Conservation (phyloP, 2,888 invertebrate genomes). For the Calameuta idolon region DNA sequence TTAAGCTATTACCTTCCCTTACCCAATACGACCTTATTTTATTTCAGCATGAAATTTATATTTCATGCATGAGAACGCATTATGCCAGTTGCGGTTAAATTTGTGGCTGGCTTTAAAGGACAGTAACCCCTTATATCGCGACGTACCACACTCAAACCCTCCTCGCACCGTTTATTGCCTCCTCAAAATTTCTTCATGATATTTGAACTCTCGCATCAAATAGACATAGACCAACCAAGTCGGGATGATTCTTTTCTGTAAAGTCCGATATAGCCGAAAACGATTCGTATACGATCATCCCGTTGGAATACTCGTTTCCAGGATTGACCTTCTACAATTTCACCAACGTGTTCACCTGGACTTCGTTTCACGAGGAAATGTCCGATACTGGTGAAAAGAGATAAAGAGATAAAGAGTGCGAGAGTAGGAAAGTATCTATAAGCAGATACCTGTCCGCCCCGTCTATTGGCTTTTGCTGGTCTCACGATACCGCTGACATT, state of each 20-base stretch:
- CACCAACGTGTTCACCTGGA: background rate
- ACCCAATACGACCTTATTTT: conserved; percentile 13
- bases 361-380: background rate
- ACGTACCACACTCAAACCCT: background rate
- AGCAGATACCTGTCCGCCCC: conserved; percentile 26
- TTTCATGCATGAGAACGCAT: conserved; percentile 10
- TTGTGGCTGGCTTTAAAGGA: background rate
- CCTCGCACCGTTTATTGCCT: background rate
- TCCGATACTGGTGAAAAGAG: background rate
- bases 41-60: conserved; percentile 9
- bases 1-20: background rate
- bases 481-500: conserved; percentile 42
- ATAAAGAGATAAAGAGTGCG: background rate
- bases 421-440: background rate
- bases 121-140: background rate
- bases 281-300: background rate
- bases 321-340: background rate
- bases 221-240: background rate
- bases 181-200: background rate
- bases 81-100: background rate
- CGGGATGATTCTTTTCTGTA: background rate
- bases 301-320: background rate
- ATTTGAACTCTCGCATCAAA: background rate
- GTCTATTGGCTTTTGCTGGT: conserved; percentile 35
- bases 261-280: background rate